Base-by-base conservation (phyloP, 2,888 invertebrate genomes). In the Noctua janthe region DNA sequence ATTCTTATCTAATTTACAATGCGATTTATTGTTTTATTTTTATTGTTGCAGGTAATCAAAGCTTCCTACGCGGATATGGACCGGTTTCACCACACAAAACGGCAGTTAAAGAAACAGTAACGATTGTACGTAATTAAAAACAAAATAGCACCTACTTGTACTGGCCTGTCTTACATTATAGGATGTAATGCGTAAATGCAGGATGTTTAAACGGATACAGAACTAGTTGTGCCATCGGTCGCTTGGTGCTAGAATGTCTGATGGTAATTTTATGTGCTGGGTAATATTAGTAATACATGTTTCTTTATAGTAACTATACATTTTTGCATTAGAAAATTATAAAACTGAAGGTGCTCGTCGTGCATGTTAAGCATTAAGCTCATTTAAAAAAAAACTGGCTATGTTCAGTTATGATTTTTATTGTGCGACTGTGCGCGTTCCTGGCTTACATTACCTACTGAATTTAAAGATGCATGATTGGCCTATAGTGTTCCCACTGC, bases 21-120 rank as follows among this genome's bases (percentile, higher is more conserved):
- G 13, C 10, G 71, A 66, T 78, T 86, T 69, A 85, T 49, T 35
- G 54, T 70, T 43, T 72, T 0, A 7, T 11, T 75, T 75, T 80
- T 73, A 47, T 87, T 86, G 80, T 86, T 86, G 13, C 86, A 86
- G 86, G 86, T 86, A 86, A 84, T 71, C 0, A 51, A 59, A 51
- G 47, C 71, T 80, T 87, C 85, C 80, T 86, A 43, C 15, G 77
- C 74, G 85, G 76, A 87, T 71, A 76, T 59, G 59, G 80, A 84
- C 85, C 64, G 87, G 80, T 86, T 86, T 76, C 80, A 80, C 84
- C 80, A 49, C 43, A 75, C 47, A 43, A 71, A 81, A 87, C 76
- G 29, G 74, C 72, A 23, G 75, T 77, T 73, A 80, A 75, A 83
- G 56, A 75, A 84, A 84, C 84, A 74, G 69, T 80, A 87, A 74